These are phyloP conservation scores for Pseudeuparius sepicola DNA, from an alignment of 2,888 invertebrate species.

Conservation along the genomic window DNA sequence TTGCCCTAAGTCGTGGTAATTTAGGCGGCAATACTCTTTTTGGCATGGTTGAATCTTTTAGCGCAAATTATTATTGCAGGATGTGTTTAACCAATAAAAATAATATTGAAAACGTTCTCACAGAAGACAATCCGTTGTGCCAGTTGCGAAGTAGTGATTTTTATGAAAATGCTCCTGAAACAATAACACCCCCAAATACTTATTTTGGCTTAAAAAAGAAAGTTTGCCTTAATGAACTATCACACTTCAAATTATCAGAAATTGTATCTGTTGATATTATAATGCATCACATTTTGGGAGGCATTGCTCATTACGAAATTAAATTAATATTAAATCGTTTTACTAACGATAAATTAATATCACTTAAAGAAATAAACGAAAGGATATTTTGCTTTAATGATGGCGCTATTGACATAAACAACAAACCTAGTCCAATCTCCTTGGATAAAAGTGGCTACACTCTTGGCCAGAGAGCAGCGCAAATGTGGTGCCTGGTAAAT, in stretches of 20 bases:
- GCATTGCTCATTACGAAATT: constrained; percentile 12
- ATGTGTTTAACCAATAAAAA: constrained; percentile 1
- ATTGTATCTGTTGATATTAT: constrained; percentile 6
- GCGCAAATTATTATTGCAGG: constrained; percentile 15
- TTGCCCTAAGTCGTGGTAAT: constrained; percentile 20
- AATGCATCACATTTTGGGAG: constrained; percentile 14
- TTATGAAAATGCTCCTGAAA: constrained; percentile 1
- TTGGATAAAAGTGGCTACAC: too few species aligned
- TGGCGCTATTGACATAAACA: too few species aligned
- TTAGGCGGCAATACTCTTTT: constrained; percentile 21
- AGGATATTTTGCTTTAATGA: too few species aligned
- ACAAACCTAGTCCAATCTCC: too few species aligned
- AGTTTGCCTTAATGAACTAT: constrained; percentile 3
- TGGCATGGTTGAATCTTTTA: constrained; percentile 24
- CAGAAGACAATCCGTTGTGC: background rate
- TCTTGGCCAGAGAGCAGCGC: too few species aligned
- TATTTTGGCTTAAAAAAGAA: constrained; percentile 5
- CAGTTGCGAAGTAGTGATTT: constrained; percentile 1
- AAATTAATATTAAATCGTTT: constrained; percentile 8
- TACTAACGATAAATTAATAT: constrained; percentile 5
- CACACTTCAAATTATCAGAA: constrained; percentile 7
- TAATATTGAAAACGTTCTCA: background rate
- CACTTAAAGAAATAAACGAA: too few species aligned
- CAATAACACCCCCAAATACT: background rate
- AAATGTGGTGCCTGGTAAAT: too few species aligned